Percentiles rank a stretch among this genome's conserved stretches.
These are phyloP conservation scores for Dasypolia templi DNA, from an alignment of 2,888 invertebrate genomes.

Conservation along the genomic window DNA sequence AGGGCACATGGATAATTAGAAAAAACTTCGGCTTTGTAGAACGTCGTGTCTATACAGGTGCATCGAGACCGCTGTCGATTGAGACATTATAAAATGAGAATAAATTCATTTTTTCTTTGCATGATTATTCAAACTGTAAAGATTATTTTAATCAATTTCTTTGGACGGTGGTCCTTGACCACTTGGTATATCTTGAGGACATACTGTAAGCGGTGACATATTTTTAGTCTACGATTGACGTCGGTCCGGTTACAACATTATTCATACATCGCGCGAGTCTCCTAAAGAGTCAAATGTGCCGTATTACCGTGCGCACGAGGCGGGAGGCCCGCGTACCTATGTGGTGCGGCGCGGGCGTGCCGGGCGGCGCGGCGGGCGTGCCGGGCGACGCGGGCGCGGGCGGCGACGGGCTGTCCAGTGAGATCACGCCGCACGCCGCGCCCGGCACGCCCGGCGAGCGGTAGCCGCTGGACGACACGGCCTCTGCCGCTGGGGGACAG, in stretches of 20 bases:
- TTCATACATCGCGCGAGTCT: not conserved
- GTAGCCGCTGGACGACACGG: slow-evolving; percentile 91
- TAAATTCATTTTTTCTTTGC: not conserved
- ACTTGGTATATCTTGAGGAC: not conserved
- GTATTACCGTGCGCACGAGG: not conserved
- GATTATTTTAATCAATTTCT: not conserved
- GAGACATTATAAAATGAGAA: not conserved
- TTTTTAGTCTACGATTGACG: not conserved
- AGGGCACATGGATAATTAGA: slow-evolving; percentile 24
- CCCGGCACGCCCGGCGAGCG: slow-evolving; percentile 87
- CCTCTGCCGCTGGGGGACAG: slow-evolving; percentile 75
- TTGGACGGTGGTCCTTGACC: too few species aligned
- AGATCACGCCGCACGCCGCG: slow-evolving; percentile 85
- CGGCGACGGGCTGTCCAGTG: slow-evolving; percentile 92
- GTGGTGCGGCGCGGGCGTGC: slow-evolving; percentile 37
- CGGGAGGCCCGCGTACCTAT: slow-evolving; percentile 33
- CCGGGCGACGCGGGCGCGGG: slow-evolving; percentile 77
- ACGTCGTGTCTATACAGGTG: not conserved
- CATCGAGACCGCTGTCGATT: not conserved
- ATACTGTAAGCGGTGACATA: not conserved
- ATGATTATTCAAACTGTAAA: not conserved
- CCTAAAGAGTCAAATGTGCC: slow-evolving; percentile 6
- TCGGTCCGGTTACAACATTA: not conserved
- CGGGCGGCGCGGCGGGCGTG: slow-evolving; percentile 71
- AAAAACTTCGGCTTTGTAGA: not conserved